Evolutionary conservation across 2,888 invertebrate species (phyloP).

Genomic region (Heliconius sara): DNA sequence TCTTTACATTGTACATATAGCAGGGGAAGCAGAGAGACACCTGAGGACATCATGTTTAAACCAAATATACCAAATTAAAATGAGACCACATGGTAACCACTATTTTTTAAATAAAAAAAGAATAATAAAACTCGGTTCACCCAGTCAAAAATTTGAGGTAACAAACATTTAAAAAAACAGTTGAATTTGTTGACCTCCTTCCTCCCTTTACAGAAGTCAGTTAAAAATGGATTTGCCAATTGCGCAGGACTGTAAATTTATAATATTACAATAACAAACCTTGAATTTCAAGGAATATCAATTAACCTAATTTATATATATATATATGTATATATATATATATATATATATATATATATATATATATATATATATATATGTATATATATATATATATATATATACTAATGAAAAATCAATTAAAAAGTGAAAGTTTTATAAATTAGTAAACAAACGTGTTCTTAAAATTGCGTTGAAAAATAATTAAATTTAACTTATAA

Average conservation of each 20-base stretch:
- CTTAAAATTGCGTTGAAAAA: not conserved
- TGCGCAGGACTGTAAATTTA: not conserved
- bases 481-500: not conserved
- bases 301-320: not conserved
- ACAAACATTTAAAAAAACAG: too few species aligned
- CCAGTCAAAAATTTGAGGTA: too few species aligned
- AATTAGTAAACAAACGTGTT: not conserved
- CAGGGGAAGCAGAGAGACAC: too few species aligned
- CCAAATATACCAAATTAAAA: too few species aligned
- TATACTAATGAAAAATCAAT: not conserved
- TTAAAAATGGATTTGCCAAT: not conserved
- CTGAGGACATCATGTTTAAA: too few species aligned
- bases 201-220: too few species aligned
- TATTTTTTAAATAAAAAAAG: too few species aligned
- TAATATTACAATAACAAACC: slow-evolving; percentile 2
- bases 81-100: too few species aligned
- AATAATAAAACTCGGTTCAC: too few species aligned
- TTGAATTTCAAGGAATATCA: not conserved
- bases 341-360: not conserved
- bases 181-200: too few species aligned
- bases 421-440: slow-evolving; percentile 2
- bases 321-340: not conserved
- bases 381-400: not conserved
- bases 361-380: not conserved
- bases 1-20: too few species aligned